Evolutionary conservation across 2,797 vertebrate genomes (phyloP), one percentile per base, ranked within the genome.

Genomic region (Rhinella marina): DNA sequence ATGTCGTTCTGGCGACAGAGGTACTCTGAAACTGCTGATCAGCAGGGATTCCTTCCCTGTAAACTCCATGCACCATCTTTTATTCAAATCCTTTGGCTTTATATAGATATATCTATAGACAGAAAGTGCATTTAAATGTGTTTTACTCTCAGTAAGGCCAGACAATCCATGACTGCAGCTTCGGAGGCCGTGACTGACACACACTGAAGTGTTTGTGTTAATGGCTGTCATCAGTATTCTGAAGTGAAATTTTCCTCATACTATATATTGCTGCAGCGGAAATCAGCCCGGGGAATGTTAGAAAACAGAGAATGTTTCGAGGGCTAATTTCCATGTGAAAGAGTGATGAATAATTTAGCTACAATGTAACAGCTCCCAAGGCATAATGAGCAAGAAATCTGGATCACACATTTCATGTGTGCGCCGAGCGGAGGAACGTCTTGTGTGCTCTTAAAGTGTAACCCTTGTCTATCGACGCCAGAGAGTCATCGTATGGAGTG

Each of bases 291-390:
- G 77, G 57, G 72, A 89, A 89, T 73, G 73, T 89, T 86, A 86
- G 21, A 82, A 89, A 86, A 85, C 84, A 89, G 59, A 61, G 70
- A 86, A 89, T 85, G 88, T 89, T 89, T 85, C 52, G 41, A 89
- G 70, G 78, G 57, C 84, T 86, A 75, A 89, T 89, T 89, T 86
- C 79, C 88, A 86, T 86, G 88, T 82, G 84, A 86, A 89, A 86
- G 64, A 81, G 68, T 86, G 85, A 89, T 89, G 79, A 89, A 89
- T 89, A 86, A 89, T 89, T 89, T 86, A 89, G 78, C 41, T 82
- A 66, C 79, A 86, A 81, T 79, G 70, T 82, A 89, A 81, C 84
- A 89, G 80, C 27, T 86, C 81, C 84, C 68, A 76, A 82, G 82
- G 88, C 70, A 89, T 89, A 89, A 89, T 86, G 88, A 86, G 82